A percentile compares a stretch with the other conserved stretches of the same genome.
These are phyloP conservation scores for Quadroppia sp. DNA, from an alignment of 2,888 invertebrate species.

Conservation along the genomic window DNA sequence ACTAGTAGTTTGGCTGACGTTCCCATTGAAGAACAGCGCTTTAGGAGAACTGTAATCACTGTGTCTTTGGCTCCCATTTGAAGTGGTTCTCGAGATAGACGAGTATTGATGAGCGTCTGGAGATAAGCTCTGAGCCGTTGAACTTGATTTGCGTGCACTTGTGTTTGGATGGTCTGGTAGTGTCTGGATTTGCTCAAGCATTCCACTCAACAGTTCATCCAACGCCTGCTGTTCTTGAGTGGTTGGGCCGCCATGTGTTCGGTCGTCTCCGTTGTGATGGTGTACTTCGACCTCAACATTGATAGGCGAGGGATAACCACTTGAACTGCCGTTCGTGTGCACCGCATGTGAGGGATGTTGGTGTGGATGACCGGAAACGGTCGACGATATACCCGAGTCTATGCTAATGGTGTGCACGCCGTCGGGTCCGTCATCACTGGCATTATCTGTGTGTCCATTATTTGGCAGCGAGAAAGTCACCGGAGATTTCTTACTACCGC, in stretches of 20 bases:
- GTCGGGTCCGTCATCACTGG: constrained; percentile 29
- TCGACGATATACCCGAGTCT: constrained; percentile 24
- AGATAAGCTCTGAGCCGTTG: constrained; percentile 1
- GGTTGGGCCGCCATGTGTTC: constrained; percentile 49
- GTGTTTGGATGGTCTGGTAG: constrained; percentile 59
- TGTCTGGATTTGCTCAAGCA: constrained; percentile 81
- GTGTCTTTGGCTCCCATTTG: background rate
- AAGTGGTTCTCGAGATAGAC: background rate
- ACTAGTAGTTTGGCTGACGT: constrained; percentile 29
- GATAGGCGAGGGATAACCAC: constrained; percentile 31
- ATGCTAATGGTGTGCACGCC: constrained; percentile 31
- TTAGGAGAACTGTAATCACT: constrained; percentile 29
- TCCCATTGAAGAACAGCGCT: constrained; percentile 12
- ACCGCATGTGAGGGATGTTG: background rate
- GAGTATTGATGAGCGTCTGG: background rate
- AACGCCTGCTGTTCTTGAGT: constrained; percentile 58
- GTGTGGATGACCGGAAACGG: background rate
- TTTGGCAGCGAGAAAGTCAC: background rate
- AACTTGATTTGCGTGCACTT: constrained; percentile 31
- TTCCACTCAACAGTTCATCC: constrained; percentile 76
- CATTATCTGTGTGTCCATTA: background rate
- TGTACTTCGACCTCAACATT: constrained; percentile 49
- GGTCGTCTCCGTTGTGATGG: constrained; percentile 53
- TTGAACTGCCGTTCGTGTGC: constrained; percentile 3
- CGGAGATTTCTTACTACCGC: constrained; percentile 23